Conservation (phyloP, 2,113 vertebrate species). For the Neomonachus schauinslandi region DNA sequence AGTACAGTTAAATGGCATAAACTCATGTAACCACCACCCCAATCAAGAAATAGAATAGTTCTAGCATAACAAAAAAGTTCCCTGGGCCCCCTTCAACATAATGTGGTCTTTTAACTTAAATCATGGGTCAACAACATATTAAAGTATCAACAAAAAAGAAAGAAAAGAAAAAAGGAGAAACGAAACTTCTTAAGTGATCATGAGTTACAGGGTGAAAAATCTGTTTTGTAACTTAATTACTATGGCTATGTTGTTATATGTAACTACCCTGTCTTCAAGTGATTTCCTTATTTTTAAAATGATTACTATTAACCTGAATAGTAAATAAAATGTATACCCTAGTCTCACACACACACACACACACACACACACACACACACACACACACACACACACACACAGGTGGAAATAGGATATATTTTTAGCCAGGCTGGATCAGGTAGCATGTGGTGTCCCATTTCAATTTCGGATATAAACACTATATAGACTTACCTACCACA, state of each 20-base stretch:
- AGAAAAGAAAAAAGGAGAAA: not conserved
- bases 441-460: not conserved
- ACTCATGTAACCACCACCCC: not conserved
- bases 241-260: not conserved
- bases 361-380: not conserved
- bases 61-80: not conserved
- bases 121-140: not conserved
- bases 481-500: not conserved
- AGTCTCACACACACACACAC: no score
- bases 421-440: conserved; percentile 3
- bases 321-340: not conserved
- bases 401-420: not conserved
- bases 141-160: not conserved
- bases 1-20: not conserved
- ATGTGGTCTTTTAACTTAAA: not conserved
- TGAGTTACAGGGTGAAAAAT: not conserved
- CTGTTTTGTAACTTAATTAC: not conserved
- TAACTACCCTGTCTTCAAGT: not conserved
- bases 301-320: not conserved
- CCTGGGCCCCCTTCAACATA: not conserved
- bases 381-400: not conserved
- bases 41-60: not conserved
- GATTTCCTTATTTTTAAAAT: conserved; percentile 30
- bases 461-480: not conserved
- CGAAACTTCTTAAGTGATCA: not conserved